Evolutionary conservation across 1,140 invertebrate genomes (phyloP), one percentile per base, ranked within the genome.

Genomic region (Trichomalopsis sarcophagae): DNA sequence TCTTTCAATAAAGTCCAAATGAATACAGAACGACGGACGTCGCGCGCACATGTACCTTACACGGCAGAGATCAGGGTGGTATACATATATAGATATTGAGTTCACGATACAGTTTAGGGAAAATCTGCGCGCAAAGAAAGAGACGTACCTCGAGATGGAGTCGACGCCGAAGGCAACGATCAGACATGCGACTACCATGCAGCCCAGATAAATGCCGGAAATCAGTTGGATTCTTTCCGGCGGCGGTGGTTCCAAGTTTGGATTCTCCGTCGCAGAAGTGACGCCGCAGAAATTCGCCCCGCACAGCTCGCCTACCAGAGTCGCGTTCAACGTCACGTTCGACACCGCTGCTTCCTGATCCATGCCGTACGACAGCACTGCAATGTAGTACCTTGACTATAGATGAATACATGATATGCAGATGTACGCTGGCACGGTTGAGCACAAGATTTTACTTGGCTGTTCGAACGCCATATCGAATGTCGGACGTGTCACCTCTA

Each of bases 141-240:
- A 27, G 27, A 76, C 44, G 0, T 84, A 97, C 96, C 96, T 96
- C 79, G 95, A 94, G 7, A 98, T 92, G 0, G 97, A 96, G 91
- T 98, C 97, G 0, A 99, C 95, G 44, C 97, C 96, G 21, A 98
- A 91, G 6, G 95, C 94, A n/a, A 98, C 95, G 47, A 98, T 94
- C 2, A 97, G 73, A 44, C 96, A 95, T 0, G 97, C 97, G 0
- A 94, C 84, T 0, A 96, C 91, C 94, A 98, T 97, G 88, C 96
- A 98, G 0, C 93, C 94, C 0, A 98, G 92, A 92, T 97, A 98
- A 79, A 98, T 97, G 21, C 97, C 97, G 66, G 96, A 95, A 86
- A 98, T 95, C 69, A 96, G 94, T 89, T 96, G 95, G 73, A 97
- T 96, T 91, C 97, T 96, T 86, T 95, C 93, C 1, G 94, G 91